These are phyloP conservation scores for Drosophila orena DNA, from an alignment of 1,140 invertebrate genomes.

Conservation along the genomic window DNA sequence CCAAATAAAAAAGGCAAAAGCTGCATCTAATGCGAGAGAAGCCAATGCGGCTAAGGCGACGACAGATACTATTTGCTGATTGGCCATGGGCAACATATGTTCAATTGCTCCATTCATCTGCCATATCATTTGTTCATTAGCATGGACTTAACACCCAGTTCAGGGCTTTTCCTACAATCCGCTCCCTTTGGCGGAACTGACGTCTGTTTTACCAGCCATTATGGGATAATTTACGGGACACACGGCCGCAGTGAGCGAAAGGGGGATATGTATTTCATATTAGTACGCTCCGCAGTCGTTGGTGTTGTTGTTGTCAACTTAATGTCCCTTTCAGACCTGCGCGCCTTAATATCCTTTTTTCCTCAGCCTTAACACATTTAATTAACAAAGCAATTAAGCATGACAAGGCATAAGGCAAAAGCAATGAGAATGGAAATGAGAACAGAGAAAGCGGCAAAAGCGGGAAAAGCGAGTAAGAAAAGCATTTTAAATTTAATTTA, in stretches of 20 bases:
- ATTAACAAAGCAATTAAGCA: conserved; percentile 83
- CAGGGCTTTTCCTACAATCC: conserved; percentile 10
- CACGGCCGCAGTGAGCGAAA: conserved; percentile 3
- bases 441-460: conserved; percentile 5
- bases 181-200: conserved; percentile 7
- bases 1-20: conserved; percentile 27
- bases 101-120: conserved; percentile 25
- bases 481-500: conserved; percentile 78
- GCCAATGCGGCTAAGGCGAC: background rate
- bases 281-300: conserved; percentile 56
- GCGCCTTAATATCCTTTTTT: conserved; percentile 71
- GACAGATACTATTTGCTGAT: conserved; percentile 46
- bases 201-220: conserved; percentile 55
- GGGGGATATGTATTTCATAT: conserved; percentile 68
- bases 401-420: conserved; percentile 72
- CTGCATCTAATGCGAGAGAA: conserved; percentile 10
- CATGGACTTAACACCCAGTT: conserved; percentile 66
- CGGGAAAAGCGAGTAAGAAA: conserved; percentile 43
- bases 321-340: conserved; percentile 71
- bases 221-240: conserved; percentile 70
- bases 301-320: conserved; percentile 72
- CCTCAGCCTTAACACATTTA: conserved; percentile 75
- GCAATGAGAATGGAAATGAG: conserved; percentile 56
- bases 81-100: conserved; percentile 31
- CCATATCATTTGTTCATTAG: conserved; percentile 65